These are phyloP conservation scores for Mirza zaza DNA, from an alignment of 2,113 vertebrate species.

Conservation along the genomic window DNA sequence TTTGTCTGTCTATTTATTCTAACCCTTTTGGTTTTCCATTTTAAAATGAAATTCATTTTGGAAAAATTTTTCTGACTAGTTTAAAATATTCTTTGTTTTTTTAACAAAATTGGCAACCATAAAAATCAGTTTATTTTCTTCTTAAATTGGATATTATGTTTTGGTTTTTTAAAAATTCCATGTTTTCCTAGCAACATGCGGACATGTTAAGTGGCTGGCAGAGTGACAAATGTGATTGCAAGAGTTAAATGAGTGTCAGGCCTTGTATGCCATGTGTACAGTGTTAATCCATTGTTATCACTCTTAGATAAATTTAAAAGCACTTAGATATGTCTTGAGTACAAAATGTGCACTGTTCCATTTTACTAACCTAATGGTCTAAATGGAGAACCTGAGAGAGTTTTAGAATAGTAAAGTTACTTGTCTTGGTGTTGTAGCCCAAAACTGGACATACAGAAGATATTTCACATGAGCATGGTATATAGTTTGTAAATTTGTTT, in stretches of 20 bases:
- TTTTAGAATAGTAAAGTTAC: conserved; percentile 59
- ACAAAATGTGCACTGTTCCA: conserved; percentile 57
- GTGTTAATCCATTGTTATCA: not conserved
- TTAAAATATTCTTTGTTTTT: conserved; percentile 32
- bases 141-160: conserved; percentile 16
- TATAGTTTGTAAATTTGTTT: conserved; percentile 49
- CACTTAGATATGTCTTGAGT: conserved; percentile 12
- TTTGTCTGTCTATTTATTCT: conserved; percentile 81
- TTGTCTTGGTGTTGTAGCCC: conserved; percentile 50
- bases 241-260: not conserved
- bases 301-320: conserved; percentile 13
- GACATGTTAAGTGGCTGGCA: conserved; percentile 5
- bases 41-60: conserved; percentile 58
- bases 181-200: not conserved
- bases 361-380: conserved; percentile 53
- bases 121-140: conserved; percentile 28
- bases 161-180: not conserved
- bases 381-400: conserved; percentile 74
- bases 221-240: not conserved
- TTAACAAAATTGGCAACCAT: conserved; percentile 17
- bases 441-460: conserved; percentile 23
- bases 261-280: not conserved
- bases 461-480: conserved; percentile 60
- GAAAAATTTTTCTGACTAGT: conserved; percentile 36
- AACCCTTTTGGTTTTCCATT: conserved; percentile 81